Conservation (phyloP, 2,888 invertebrate genomes). For the Orgyia antiqua region DNA sequence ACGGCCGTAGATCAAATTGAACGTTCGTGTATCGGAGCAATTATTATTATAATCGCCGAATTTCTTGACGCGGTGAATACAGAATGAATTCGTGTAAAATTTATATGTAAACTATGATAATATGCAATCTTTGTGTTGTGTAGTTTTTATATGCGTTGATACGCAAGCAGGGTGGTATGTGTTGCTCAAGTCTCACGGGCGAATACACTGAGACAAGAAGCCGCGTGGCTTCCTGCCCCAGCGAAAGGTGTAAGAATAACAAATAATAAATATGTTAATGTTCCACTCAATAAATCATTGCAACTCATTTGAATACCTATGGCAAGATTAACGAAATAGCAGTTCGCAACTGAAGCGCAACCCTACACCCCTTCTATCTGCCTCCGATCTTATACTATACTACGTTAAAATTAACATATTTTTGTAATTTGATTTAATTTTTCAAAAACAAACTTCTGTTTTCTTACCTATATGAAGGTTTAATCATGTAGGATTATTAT, state of each 20-base stretch:
- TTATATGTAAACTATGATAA: conserved; percentile 78
- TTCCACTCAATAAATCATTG: conserved; percentile 80
- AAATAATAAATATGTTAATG: conserved; percentile 80
- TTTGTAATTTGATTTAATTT: conserved; percentile 33
- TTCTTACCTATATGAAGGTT: too few species aligned
- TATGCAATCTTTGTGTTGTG: conserved; percentile 60
- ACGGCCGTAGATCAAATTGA: conserved; percentile 72
- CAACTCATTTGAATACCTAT: conserved; percentile 76
- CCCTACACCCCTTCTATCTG: conserved; percentile 37
- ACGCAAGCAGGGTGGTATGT: conserved; percentile 48
- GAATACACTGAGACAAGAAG: conserved; percentile 71
- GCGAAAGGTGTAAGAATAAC: conserved; percentile 76
- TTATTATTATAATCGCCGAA: conserved; percentile 73
- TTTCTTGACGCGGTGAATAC: conserved; percentile 65
- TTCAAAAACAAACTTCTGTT: conserved; percentile 14
- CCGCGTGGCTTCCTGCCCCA: conserved; percentile 74
- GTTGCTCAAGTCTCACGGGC: conserved; percentile 67
- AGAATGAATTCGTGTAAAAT: conserved; percentile 75
- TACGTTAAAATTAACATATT: conserved; percentile 49
- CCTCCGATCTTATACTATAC: conserved; percentile 22
- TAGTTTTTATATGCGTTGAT: conserved; percentile 48
- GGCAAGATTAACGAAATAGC: conserved; percentile 68
- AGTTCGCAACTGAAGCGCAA: conserved; percentile 35
- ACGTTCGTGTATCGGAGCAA: conserved; percentile 67
- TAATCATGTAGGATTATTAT: too few species aligned